Evolutionary conservation across 2,888 invertebrate genomes (phyloP), one percentile per base, ranked within the genome.

Genomic region (Ditula angustiorana): DNA sequence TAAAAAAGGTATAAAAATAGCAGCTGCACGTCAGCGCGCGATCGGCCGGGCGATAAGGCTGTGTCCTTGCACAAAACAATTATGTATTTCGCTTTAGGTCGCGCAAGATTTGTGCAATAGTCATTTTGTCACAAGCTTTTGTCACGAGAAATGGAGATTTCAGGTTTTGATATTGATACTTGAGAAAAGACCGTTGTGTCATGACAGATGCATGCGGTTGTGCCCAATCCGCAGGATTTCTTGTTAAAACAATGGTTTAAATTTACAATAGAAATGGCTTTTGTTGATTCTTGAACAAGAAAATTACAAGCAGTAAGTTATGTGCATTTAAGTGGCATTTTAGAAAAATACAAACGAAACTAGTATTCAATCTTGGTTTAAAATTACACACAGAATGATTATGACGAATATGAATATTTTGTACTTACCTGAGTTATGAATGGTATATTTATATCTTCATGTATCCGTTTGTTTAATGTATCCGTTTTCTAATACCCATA

Each of bases 61-160:
- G 75, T 85, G 90, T 90, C 90, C 88, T 90, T 88, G 86, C 80
- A 87, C 87, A 83, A 88, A 90, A 88, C 90, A 90, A 91, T 91
- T 88, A 89, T n/a, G n/a, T n/a, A n/a, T 83, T 79, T 80, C 80
- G 81, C 80, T 79, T n/a, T 80, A 79, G 78, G 78, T 80, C 74
- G 77, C 74, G 72, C 64, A 71, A 82, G 86, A 86, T 86, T 89
- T 87, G 83, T 80, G 83, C 83, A 88, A 87, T 80, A 69, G 73
- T 72, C 81, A 80, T 79, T 62, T 64, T 83, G 82, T 73, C 69
- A 72, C 74, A 74, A 76, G 77, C 78, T 81, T 81, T 85, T 84
- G 84, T 85, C 78, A 76, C 68, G 64, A 67, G 67, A 73, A 67
- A 68, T 67, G 52, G 71, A 74, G 74, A 81, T 80, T 79, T 78